Percentiles rank a stretch among this genome's conserved stretches.
Evolutionary conservation across 2,113 vertebrate genomes (phyloP).

Genomic region (Isurus oxyrinchus): DNA sequence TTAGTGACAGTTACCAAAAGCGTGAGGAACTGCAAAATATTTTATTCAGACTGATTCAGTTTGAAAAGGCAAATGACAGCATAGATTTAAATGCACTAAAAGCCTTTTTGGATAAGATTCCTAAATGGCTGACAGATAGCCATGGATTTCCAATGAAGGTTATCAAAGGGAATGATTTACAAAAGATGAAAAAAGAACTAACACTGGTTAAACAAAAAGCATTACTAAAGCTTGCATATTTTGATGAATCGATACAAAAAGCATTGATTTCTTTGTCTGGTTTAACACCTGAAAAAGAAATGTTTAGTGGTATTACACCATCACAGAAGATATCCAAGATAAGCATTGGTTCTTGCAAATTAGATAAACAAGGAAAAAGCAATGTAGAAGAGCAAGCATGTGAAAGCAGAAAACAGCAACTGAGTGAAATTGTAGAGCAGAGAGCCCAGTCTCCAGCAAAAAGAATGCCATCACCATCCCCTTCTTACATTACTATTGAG

Average conservation of each 20-base stretch:
- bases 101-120: slow-evolving; percentile 55
- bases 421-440: slow-evolving; percentile 46
- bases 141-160: slow-evolving; percentile 54
- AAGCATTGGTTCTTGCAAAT: slow-evolving; percentile 55
- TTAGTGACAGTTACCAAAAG: slow-evolving; percentile 57
- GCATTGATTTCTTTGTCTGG: slow-evolving; percentile 58
- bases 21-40: slow-evolving; percentile 60
- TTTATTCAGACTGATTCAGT: slow-evolving; percentile 61
- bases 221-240: slow-evolving; percentile 53
- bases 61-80: slow-evolving; percentile 57
- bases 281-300: slow-evolving; percentile 49
- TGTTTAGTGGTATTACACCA: slow-evolving; percentile 40
- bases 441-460: slow-evolving; percentile 58
- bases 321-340: slow-evolving; percentile 56
- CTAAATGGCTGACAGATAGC: slow-evolving; percentile 58
- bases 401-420: slow-evolving; percentile 52
- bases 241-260: slow-evolving; percentile 53
- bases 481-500: slow-evolving; percentile 78
- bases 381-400: slow-evolving; percentile 49
- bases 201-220: slow-evolving; percentile 53
- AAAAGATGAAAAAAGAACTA: slow-evolving; percentile 59
- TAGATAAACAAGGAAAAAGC: slow-evolving; percentile 51
- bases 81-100: slow-evolving; percentile 56
- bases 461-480: slow-evolving; percentile 67
- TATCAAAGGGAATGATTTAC: slow-evolving; percentile 49